These are phyloP conservation scores for Drosophila sproati DNA, from an alignment of 1,140 invertebrate genomes.

Conservation along the genomic window DNA sequence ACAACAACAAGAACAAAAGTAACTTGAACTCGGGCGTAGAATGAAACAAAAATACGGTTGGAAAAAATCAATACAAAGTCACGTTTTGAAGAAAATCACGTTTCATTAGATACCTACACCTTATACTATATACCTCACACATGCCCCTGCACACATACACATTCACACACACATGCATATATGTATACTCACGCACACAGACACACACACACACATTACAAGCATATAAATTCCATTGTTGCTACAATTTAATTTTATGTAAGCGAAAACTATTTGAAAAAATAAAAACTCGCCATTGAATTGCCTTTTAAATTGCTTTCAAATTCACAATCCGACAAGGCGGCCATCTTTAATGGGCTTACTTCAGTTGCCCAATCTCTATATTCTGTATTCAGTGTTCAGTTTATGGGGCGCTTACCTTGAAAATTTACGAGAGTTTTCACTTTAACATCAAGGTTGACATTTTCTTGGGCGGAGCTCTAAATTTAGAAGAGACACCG, in stretches of 20 bases:
- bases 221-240: conserved; percentile 70
- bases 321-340: conserved; percentile 19
- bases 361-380: conserved; percentile 26
- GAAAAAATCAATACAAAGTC: conserved; percentile 84
- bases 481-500: conserved; percentile 39
- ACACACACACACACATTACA: conserved; percentile 19
- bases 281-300: conserved; percentile 42
- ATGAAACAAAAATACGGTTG: conserved; percentile 75
- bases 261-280: conserved; percentile 55
- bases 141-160: conserved; percentile 26
- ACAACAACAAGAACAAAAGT: conserved; percentile 39
- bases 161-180: conserved; percentile 24
- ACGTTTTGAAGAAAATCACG: conserved; percentile 83
- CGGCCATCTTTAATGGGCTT: conserved; percentile 60
- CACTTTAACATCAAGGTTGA: conserved; percentile 53
- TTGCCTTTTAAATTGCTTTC: conserved; percentile 22
- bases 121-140: conserved; percentile 31
- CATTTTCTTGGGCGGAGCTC: conserved; percentile 38
- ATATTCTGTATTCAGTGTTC: conserved; percentile 10
- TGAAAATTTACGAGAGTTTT: conserved; percentile 72
- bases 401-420: conserved; percentile 46
- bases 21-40: conserved; percentile 64
- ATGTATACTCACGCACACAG: conserved; percentile 15
- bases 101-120: conserved; percentile 80
- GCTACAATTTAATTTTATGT: conserved; percentile 65